A percentile compares a stretch with the other conserved stretches of the same genome.
Conservation (phyloP, 2,113 vertebrate species). For the Rafetus swinhoei region DNA sequence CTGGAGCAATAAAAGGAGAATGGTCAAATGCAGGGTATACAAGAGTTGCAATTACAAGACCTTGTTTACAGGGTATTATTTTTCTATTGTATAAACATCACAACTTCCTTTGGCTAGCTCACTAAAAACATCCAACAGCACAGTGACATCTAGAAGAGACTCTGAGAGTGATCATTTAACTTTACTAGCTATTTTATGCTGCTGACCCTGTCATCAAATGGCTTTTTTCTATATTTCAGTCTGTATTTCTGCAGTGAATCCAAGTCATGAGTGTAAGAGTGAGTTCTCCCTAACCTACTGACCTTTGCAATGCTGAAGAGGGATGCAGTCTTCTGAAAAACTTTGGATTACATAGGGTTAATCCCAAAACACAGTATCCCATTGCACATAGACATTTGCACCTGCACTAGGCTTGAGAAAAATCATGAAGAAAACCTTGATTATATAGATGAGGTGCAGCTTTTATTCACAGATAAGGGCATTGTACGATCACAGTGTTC, state of each 20-base stretch:
- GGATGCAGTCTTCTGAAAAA: not conserved
- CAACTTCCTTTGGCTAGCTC: accelerated
- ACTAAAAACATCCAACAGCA: not conserved
- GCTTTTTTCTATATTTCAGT: not conserved
- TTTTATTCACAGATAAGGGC: not conserved
- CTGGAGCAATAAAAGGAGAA: not conserved
- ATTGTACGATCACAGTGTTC: not conserved
- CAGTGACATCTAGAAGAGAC: not conserved
- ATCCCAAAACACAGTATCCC: not conserved
- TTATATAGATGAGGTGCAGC: not conserved
- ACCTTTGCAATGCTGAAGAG: slow-evolving; percentile 17
- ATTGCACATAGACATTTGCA: accelerated
- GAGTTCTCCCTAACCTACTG: not conserved
- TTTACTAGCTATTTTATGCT: not conserved
- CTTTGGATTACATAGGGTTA: not conserved
- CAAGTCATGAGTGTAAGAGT: not conserved
- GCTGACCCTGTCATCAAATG: not conserved
- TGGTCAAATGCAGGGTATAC: not conserved
- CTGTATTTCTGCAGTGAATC: not conserved
- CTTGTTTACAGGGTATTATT: not conserved
- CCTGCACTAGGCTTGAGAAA: not conserved
- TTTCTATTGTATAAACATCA: not conserved
- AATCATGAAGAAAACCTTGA: not conserved
- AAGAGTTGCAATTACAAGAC: not conserved
- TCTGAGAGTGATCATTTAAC: not conserved